Evolutionary conservation across 2,888 invertebrate species (phyloP), one percentile per base, ranked within the genome.

Genomic region (Capitulum mitella): DNA sequence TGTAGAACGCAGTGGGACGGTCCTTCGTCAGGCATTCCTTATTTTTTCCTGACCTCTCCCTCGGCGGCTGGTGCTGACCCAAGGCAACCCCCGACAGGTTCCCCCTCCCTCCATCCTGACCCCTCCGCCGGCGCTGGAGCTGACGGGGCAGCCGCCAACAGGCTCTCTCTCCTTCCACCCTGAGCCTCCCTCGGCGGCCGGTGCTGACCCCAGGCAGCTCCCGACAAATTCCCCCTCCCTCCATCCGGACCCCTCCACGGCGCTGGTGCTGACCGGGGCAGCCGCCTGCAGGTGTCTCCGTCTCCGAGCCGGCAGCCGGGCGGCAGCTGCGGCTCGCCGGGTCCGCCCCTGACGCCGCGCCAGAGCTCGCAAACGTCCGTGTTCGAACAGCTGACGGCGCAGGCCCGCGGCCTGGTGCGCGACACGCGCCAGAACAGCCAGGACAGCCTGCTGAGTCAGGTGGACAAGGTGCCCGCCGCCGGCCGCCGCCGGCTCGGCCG

Each of bases 391-490:
- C 92, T 95, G 84, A 92, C 95, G 6, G 90, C 90, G 0, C 95
- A 95, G 84, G 95, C 95, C 22, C 94, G 95, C 85, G 95, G 95
- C 83, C 86, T 95, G 79, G 94, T 95, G 1, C 89, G 92, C 77
- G 95, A 95, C 85, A 94, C 94, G 2, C 95, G 95, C 85, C 92
- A 93, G 85, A 94, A 94, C 83, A 95, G 95, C 85, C 95, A 95
- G 85, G 94, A 94, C 2, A 81, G 81, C 37, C 81, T 82, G 48
- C 80, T 82, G 16, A 78, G 80, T 1, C 82, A 82, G 58, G 81
- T 82, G 29, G 82, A 82, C 77, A 82, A 82, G 80, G 82, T 82
- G 70, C 70, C 37, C 14, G 58, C 0, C 26, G n/a, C n/a, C n/a
- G n/a, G n/a, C n/a, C n/a, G n/a, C n/a, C n/a, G n/a, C n/a, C n/a